These are phyloP conservation scores for Gnatocerus cornutus DNA, from an alignment of 2,888 invertebrate genomes.

Conservation along the genomic window DNA sequence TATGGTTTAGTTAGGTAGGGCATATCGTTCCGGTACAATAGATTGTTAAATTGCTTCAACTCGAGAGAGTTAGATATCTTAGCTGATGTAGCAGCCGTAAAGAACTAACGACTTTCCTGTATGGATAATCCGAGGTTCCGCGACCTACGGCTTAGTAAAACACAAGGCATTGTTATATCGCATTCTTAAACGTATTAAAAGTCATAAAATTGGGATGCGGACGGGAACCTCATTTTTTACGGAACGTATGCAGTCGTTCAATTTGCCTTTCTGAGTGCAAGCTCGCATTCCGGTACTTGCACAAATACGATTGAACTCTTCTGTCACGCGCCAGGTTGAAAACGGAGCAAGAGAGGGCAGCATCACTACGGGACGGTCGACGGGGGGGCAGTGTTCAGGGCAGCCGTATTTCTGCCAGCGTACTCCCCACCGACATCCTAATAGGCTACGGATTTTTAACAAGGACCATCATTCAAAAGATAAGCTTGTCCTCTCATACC, in stretches of 20 bases:
- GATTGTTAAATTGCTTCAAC: slow-evolving; percentile 53
- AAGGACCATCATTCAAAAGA: slow-evolving; percentile 68
- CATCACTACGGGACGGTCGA: slow-evolving; percentile 49
- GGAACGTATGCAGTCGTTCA: slow-evolving; percentile 3
- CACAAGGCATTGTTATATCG: slow-evolving; percentile 51
- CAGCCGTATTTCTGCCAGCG: slow-evolving; percentile 54
- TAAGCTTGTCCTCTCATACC: slow-evolving; percentile 66
- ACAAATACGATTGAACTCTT: slow-evolving; percentile 50
- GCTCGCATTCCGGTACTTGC: slow-evolving; percentile 23
- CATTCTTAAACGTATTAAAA: not conserved
- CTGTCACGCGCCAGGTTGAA: slow-evolving; percentile 52
- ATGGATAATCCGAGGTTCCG: slow-evolving; percentile 51
- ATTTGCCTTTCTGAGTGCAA: slow-evolving; percentile 22
- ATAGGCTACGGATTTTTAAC: slow-evolving; percentile 68
- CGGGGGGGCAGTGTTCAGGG: slow-evolving; percentile 46
- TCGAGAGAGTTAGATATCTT: slow-evolving; percentile 43
- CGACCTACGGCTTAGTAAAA: slow-evolving; percentile 53
- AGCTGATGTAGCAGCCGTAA: slow-evolving; percentile 37
- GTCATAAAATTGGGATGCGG: not conserved
- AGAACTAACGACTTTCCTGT: slow-evolving; percentile 53
- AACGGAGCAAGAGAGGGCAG: slow-evolving; percentile 48
- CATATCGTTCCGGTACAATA: slow-evolving; percentile 52
- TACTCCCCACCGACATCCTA: slow-evolving; percentile 60
- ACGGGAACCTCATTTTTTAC: not conserved
- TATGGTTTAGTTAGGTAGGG: slow-evolving; percentile 55